These are phyloP conservation scores for Carpatolechia fugitivella DNA, from an alignment of 2,888 invertebrate genomes.

Conservation along the genomic window DNA sequence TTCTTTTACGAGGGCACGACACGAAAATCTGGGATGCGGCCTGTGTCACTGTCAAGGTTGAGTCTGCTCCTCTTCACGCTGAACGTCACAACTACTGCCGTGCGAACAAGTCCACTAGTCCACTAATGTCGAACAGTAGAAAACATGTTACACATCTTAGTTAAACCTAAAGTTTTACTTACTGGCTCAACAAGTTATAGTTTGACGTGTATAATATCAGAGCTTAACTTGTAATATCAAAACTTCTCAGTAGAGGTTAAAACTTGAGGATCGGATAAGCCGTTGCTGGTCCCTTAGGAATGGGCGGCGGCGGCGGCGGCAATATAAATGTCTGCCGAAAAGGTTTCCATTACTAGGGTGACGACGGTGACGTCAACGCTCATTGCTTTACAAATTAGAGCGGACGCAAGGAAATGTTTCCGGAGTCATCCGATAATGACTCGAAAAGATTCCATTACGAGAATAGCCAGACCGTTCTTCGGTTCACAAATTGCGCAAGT, in stretches of 20 bases:
- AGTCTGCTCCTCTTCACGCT: background rate
- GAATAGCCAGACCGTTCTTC: background rate
- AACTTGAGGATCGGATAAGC: background rate
- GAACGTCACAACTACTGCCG: background rate
- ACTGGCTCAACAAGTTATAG: background rate
- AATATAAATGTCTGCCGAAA: slow-evolving; percentile 1
- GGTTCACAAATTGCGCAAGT: background rate
- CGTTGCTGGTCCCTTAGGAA: background rate
- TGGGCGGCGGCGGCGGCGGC: background rate
- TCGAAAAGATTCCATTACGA: background rate
- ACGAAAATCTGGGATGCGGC: slow-evolving; percentile 31
- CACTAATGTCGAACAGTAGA: background rate
- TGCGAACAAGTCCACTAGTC: background rate
- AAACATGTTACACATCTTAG: no score
- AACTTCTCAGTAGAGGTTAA: background rate
- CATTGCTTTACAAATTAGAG: background rate
- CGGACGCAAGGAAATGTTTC: background rate
- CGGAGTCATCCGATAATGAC: background rate
- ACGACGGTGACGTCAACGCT: slow-evolving; percentile 1
- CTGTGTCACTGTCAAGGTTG: slow-evolving; percentile 27
- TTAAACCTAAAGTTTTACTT: background rate
- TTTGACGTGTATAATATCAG: background rate
- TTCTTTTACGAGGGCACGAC: slow-evolving; percentile 34
- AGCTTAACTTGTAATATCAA: background rate
- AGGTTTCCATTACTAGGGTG: background rate